Evolutionary conservation across 2,888 invertebrate species (phyloP).

Genomic region (Eristalis pertinax): DNA sequence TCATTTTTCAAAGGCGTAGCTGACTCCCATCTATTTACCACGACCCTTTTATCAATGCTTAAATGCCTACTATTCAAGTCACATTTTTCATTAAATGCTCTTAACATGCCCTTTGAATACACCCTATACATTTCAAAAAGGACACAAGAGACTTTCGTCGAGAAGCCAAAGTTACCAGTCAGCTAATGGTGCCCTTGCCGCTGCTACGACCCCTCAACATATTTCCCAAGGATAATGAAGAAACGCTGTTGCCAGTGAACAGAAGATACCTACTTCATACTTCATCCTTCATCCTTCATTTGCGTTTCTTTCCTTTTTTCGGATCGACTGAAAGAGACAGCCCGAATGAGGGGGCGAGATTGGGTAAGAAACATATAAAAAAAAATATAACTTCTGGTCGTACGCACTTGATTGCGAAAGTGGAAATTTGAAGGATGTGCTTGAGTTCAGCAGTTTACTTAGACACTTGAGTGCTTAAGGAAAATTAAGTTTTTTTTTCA

Average conservation of each 20-base stretch:
- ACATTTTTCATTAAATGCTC: slow-evolving; percentile 61
- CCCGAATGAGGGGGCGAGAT: slow-evolving; percentile 2
- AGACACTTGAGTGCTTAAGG: slow-evolving; percentile 60
- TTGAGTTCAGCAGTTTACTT: slow-evolving; percentile 68
- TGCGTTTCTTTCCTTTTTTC: slow-evolving; percentile 29
- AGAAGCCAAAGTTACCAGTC: slow-evolving; percentile 54
- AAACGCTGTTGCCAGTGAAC: slow-evolving; percentile 47
- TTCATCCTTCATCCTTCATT: slow-evolving; percentile 57
- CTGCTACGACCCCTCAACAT: slow-evolving; percentile 37
- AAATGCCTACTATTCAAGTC: slow-evolving; percentile 65
- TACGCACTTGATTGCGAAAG: slow-evolving; percentile 70
- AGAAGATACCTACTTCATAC: slow-evolving; percentile 53
- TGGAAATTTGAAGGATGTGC: slow-evolving; percentile 67
- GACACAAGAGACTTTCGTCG: slow-evolving; percentile 41
- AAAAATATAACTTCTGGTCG: slow-evolving; percentile 65
- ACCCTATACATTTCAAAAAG: slow-evolving; percentile 55
- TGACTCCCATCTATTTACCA: not conserved
- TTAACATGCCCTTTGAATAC: slow-evolving; percentile 61
- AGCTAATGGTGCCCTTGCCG: slow-evolving; percentile 54
- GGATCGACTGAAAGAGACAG: not conserved
- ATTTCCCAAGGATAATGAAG: slow-evolving; percentile 59
- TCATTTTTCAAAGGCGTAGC: slow-evolving; percentile 42
- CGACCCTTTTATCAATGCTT: slow-evolving; percentile 53
- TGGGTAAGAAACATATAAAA: slow-evolving; percentile 31
- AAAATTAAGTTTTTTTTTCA: slow-evolving; percentile 51